Evolutionary conservation across 2,797 vertebrate genomes (phyloP).

Genomic region (Lithobates sylvaticus): DNA sequence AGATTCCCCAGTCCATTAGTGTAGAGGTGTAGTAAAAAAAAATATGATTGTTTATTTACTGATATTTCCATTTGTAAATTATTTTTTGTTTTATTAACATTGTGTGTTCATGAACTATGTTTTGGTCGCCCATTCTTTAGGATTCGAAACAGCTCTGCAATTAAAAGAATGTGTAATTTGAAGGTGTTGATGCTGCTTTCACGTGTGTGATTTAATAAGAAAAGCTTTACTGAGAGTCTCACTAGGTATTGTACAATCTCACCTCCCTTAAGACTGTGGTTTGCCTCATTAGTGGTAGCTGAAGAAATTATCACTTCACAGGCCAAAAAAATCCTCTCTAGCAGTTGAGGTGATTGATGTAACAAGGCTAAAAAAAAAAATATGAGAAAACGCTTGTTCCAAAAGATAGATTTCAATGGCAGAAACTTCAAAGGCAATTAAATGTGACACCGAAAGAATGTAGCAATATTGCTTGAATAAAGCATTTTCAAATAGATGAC

Average conservation of each 20-base stretch:
- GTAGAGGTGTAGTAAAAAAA: background rate
- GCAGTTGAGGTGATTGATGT: constrained; percentile 81
- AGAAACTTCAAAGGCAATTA: constrained; percentile 82
- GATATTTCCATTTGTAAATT: background rate
- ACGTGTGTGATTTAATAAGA: constrained; percentile 32
- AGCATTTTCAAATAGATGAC: constrained; percentile 74
- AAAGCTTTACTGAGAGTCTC: constrained; percentile 1
- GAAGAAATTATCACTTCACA: constrained; percentile 85
- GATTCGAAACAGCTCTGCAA: constrained; percentile 28
- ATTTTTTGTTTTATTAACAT: background rate
- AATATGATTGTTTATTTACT: background rate
- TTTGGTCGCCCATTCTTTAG: background rate
- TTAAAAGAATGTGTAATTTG: constrained; percentile 35
- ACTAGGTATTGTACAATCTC: constrained; percentile 72
- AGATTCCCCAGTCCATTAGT: background rate
- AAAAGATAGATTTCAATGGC: constrained; percentile 79
- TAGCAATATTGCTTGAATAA: constrained; percentile 74
- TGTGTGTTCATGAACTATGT: background rate
- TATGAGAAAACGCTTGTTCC: constrained; percentile 80
- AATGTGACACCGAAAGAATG: constrained; percentile 75
- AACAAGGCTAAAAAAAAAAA: constrained; percentile 79
- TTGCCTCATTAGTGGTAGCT: constrained; percentile 82
- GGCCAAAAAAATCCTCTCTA: constrained; percentile 77
- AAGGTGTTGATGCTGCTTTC: constrained; percentile 32
- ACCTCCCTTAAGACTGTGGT: constrained; percentile 77